These are phyloP conservation scores for Cantharis flavilabris DNA, from an alignment of 2,888 invertebrate genomes.

Conservation along the genomic window DNA sequence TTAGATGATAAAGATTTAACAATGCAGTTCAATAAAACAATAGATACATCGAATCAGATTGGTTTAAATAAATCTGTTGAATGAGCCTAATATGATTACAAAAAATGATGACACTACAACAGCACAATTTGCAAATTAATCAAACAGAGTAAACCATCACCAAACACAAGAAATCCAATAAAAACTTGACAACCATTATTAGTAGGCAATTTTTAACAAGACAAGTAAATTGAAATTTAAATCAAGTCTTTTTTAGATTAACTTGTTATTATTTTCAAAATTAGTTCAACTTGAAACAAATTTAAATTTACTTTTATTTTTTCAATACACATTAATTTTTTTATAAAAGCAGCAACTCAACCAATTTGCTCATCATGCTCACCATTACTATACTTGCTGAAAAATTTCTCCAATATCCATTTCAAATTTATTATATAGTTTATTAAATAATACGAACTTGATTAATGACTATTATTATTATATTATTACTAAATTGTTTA, in stretches of 20 bases:
- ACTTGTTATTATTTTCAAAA: neutral
- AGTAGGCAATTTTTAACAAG: neutral
- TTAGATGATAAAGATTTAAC: too few species aligned
- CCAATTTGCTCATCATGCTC: conserved; percentile 44
- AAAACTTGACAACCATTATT: neutral
- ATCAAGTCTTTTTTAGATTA: neutral
- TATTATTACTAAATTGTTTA: conserved; percentile 9
- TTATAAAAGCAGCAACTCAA: conserved; percentile 1
- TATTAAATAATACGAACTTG: conserved; percentile 8
- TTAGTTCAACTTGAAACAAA: neutral
- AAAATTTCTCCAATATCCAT: conserved; percentile 43
- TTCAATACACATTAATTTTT: neutral
- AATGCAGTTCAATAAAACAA: too few species aligned
- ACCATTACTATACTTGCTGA: conserved; percentile 36
- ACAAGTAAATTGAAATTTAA: neutral
- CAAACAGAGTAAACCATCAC: neutral
- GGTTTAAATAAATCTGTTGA: too few species aligned
- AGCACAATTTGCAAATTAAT: neutral
- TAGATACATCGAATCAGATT: too few species aligned
- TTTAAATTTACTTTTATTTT: neutral
- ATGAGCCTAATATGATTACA: neutral
- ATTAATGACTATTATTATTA: conserved; percentile 29
- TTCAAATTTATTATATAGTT: conserved; percentile 37
- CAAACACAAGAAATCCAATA: neutral
- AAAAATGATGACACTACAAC: neutral